Evolutionary conservation across 2,797 vertebrate genomes (phyloP).

Genomic region (Tokudaia muenninki): DNA sequence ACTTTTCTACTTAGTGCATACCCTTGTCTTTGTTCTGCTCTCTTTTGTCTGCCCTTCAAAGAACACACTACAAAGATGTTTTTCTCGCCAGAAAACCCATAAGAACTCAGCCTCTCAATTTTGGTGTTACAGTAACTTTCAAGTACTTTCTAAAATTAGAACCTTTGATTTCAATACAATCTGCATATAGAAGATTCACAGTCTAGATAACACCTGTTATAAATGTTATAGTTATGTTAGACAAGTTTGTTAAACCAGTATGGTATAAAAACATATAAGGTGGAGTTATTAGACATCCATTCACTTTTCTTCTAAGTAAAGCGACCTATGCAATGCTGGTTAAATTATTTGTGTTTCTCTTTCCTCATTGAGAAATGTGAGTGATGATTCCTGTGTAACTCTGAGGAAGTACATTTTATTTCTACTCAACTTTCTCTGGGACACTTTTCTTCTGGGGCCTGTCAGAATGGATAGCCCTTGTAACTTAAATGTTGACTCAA

Average conservation of each 20-base stretch:
- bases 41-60: conserved; percentile 30
- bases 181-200: not conserved
- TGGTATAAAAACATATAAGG: not conserved
- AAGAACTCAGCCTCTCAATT: not conserved
- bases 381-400: not conserved
- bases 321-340: not conserved
- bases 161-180: conserved; percentile 24
- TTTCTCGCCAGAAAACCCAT: not conserved
- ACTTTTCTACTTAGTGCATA: not conserved
- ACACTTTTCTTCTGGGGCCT: not conserved
- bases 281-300: not conserved
- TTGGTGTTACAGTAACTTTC: conserved; percentile 37
- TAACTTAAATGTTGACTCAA: conserved; percentile 5
- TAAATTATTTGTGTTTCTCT: not conserved
- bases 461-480: not conserved
- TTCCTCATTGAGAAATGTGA: not conserved
- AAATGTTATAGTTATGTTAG: not conserved
- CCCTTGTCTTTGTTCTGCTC: not conserved
- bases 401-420: not conserved
- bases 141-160: conserved; percentile 24
- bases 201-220: not conserved
- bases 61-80: conserved; percentile 1
- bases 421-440: not conserved
- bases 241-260: not conserved
- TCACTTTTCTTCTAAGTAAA: conserved; percentile 8